Percentiles rank a stretch among this genome's conserved stretches.
These are phyloP conservation scores for Platorchestia sp. DNA, from an alignment of 1,140 invertebrate genomes.

Conservation along the genomic window DNA sequence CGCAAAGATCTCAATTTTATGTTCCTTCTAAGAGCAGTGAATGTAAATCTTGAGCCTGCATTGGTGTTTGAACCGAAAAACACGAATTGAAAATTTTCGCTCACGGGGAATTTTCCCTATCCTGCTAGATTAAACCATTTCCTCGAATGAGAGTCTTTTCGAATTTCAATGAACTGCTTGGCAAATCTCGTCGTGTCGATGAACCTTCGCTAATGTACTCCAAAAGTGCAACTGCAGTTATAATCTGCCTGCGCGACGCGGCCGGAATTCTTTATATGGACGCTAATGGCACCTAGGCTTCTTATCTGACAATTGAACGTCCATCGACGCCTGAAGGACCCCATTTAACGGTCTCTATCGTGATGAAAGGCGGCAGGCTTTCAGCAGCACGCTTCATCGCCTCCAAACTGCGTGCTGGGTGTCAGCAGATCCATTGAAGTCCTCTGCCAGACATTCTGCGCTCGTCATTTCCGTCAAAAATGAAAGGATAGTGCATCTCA, in stretches of 20 bases:
- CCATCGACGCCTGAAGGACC: conserved; percentile 22
- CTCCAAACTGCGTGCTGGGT: not conserved
- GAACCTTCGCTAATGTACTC: not conserved
- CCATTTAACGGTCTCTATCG: conserved; percentile 34
- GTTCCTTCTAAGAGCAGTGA: no score
- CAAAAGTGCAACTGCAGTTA: not conserved
- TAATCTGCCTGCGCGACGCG: not conserved
- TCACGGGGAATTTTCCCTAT: not conserved
- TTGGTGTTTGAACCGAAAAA: not conserved
- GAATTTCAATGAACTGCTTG: not conserved
- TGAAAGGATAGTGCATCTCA: not conserved
- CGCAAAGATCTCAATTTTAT: no score
- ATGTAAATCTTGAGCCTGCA: not conserved
- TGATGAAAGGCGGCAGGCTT: conserved; percentile 20
- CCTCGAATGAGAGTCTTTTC: not conserved
- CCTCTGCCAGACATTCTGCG: not conserved
- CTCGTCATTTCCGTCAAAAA: not conserved
- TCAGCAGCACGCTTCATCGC: conserved; percentile 9
- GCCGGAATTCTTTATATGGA: not conserved
- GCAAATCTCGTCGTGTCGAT: not conserved
- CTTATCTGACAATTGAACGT: conserved; percentile 45
- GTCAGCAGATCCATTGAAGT: not conserved
- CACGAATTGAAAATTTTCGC: not conserved
- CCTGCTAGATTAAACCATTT: not conserved
- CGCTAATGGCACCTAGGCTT: conserved; percentile 30